Base-by-base conservation (phyloP, 2,888 invertebrate species). In the Trachelus troglodyta region DNA sequence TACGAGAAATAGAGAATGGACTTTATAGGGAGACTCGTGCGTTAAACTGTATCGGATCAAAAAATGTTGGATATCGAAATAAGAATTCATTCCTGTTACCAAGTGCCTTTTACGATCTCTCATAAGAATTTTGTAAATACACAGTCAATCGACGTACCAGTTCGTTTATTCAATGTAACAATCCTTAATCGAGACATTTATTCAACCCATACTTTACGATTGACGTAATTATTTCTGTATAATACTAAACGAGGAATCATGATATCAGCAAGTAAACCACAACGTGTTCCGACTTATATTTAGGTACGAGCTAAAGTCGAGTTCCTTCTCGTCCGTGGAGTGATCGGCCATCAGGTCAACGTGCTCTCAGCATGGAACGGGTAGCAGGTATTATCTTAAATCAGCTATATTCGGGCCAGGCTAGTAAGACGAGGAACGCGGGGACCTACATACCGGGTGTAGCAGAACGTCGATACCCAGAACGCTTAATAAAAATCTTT, bases 271-370 rank as follows among this genome's bases (percentile, higher is more conserved):
- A 56, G 56, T 56, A 56, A 56, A 15, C 56, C 23, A 9, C 23
- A 71, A 71, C 71, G 33, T 34, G 71, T 71, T 34, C 30, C 33
- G 6, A 34, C 12, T 71, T 34, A 33, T 71, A 34, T 71, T 71
- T 71, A 34, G 33, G 71, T 71, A 56, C 71, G 71, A 71, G 71
- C 34, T 34, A 34, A 34, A 71, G 71, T 15, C 71, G 71, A 34
- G 71, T 34, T 31, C 34, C 33, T 34, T 71, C 71, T 71, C 71
- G 31, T 71, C 71, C 34, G 12, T 30, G 31, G 71, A 71, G 78
- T 82, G 83, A 84, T 83, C 85, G 82, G 80, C 79, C 83, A 84
- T 83, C 84, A 84, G 87, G 87, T 88, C 87, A 87, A 87, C 83
- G 87, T 77, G 85, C 88, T 86, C 84, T 83, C 79, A 80, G 83